Conservation (phyloP, 2,888 invertebrate genomes). For the Bibio marci region DNA sequence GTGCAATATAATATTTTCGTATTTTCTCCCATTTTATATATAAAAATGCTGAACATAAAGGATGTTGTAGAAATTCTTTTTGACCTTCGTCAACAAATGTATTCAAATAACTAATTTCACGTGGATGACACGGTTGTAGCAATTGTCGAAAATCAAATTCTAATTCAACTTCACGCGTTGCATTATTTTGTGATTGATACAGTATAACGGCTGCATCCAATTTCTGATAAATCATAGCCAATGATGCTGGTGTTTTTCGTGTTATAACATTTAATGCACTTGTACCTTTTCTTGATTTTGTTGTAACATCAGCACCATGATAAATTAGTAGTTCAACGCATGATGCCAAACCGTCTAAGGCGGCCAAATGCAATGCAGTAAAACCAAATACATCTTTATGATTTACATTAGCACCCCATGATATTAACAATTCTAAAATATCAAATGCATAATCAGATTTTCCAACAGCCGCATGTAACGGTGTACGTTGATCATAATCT, state of each 20-base stretch:
- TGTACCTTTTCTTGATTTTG: constrained; percentile 72
- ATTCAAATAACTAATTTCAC: constrained; percentile 72
- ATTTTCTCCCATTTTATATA: constrained; percentile 85
- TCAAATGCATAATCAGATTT: constrained; percentile 66
- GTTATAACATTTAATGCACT: constrained; percentile 73
- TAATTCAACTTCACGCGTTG: constrained; percentile 63
- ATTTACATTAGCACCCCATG: constrained; percentile 68
- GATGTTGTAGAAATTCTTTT: constrained; percentile 72
- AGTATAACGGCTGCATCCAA: constrained; percentile 64
- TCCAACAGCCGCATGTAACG: constrained; percentile 71
- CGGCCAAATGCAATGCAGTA: constrained; percentile 71
- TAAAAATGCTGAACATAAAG: constrained; percentile 71
- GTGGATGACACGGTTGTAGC: constrained; percentile 63
- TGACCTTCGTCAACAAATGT: constrained; percentile 80
- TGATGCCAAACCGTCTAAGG: constrained; percentile 65
- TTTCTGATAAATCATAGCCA: constrained; percentile 66
- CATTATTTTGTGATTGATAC: constrained; percentile 58
- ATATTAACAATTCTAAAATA: constrained; percentile 58
- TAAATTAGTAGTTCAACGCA: constrained; percentile 72
- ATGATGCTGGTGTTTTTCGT: constrained; percentile 69
- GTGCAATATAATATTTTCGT: constrained; percentile 67
- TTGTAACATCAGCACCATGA: constrained; percentile 78
- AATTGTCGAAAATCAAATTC: constrained; percentile 69
- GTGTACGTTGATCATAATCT: constrained; percentile 65
- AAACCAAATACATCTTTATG: constrained; percentile 73